Base-by-base conservation (phyloP, 2,113 vertebrate species). In the Tringa solitaria region DNA sequence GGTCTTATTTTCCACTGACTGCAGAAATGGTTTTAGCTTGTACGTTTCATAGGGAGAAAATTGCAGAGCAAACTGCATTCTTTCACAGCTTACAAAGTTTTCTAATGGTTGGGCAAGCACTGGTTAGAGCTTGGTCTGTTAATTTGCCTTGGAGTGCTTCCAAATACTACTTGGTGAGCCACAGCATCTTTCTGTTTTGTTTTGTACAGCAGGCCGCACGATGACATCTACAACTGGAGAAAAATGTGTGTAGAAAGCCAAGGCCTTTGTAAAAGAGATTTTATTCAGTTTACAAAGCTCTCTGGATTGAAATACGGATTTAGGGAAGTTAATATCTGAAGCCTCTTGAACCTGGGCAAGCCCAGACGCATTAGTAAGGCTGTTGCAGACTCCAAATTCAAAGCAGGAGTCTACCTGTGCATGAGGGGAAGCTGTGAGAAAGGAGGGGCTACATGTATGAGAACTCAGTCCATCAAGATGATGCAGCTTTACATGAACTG, bases 101-200 rank as follows among this genome's bases (percentile, higher is more conserved):
- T 90, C 64, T 81, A 90, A 83, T 28, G 30, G 68, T 53, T 86
- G 73, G 73, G 53, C 83, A 92, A 86, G 79, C 64, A 67, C 68
- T 90, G 60, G 72, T 96, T 93, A 92, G 93, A 91, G 79, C 32
- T 54, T 88, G 54, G 85, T 60, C 92, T 75, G 59, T 88, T 93
- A 84, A 83, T 90, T 70, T 90, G 90, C 83, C 79, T 90, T 94
- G 92, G 90, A 95, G 56, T 9, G 14, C 75, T 95, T 94, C 90
- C 93, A 95, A 85, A 84, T 43, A 80, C 78, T 86, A 75, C 67
- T 83, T 35, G 60, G 85, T 95, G 95, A 93, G 51, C 56, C 82
- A 92, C 46, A 81, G 79, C 51, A 70, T 60, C 83, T 45, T 86
- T 80, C 75, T 93, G 87, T 39, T 93, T 85, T 88, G 72, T 88